A percentile compares a stretch with the other conserved stretches of the same genome.
Evolutionary conservation across 2,888 invertebrate genomes (phyloP).

Genomic region (Calameuta idolon): DNA sequence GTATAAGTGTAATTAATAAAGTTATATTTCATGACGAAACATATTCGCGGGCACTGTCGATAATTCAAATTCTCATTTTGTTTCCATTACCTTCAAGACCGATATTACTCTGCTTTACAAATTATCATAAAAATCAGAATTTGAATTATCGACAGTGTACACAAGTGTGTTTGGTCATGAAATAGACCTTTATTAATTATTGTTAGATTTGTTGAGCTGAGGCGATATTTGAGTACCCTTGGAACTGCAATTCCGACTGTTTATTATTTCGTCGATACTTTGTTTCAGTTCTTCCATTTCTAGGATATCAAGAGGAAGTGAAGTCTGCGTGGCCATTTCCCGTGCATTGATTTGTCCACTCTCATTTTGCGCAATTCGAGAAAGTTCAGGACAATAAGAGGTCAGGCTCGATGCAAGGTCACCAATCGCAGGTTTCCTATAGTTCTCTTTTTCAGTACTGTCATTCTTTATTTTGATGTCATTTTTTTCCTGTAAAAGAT

Average conservation of each 20-base stretch:
- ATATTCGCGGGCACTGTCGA: too few relatives aligned
- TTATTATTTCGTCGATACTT: slow-evolving; percentile 63
- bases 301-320: slow-evolving; percentile 59
- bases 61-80: too few relatives aligned
- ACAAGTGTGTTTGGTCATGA: neutral
- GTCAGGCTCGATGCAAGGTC: slow-evolving; percentile 58
- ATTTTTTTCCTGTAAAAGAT: slow-evolving; percentile 50
- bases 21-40: too few relatives aligned
- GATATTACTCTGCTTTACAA: too few relatives aligned
- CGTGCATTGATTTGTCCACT: slow-evolving; percentile 47
- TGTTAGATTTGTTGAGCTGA: slow-evolving; percentile 46
- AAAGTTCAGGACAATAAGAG: slow-evolving; percentile 55
- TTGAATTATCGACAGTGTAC: neutral
- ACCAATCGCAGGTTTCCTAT: slow-evolving; percentile 50
- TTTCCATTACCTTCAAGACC: too few relatives aligned
- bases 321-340: slow-evolving; percentile 64
- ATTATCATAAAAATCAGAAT: neutral
- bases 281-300: slow-evolving; percentile 65
- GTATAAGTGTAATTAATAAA: too few relatives aligned
- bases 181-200: neutral
- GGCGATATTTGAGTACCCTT: slow-evolving; percentile 62
- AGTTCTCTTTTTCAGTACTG: slow-evolving; percentile 41
- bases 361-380: slow-evolving; percentile 50
- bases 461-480: slow-evolving; percentile 50
- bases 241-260: slow-evolving; percentile 57